Percentiles rank a stretch among this genome's conserved stretches.
Evolutionary conservation across 2,113 vertebrate genomes (phyloP).

Genomic region (Gavia stellata): DNA sequence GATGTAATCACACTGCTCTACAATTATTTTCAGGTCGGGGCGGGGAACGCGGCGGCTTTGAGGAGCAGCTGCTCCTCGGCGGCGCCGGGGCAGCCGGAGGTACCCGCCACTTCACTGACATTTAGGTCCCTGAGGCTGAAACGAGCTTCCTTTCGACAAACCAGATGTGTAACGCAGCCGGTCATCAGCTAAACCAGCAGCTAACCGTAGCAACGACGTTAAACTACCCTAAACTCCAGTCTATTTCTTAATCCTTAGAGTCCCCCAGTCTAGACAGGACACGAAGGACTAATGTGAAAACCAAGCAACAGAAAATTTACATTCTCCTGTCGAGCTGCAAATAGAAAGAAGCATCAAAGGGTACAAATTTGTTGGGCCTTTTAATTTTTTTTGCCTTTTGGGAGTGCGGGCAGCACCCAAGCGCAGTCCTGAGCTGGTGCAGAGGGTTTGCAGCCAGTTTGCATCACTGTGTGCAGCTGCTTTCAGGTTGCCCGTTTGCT

Average conservation of each 20-base stretch:
- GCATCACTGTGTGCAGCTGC: rapidly evolving
- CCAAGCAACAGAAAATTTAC: background rate
- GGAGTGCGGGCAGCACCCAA: background rate
- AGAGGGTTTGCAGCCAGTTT: background rate
- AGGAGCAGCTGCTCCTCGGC: background rate
- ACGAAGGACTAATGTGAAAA: constrained; percentile 14
- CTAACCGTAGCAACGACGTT: background rate
- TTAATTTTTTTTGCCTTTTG: background rate
- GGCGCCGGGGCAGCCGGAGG: background rate
- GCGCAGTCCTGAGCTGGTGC: rapidly evolving
- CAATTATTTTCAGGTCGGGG: background rate
- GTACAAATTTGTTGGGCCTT: background rate
- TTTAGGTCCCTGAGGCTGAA: background rate
- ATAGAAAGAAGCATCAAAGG: background rate
- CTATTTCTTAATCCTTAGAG: background rate
- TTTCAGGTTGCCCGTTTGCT: background rate
- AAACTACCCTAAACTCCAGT: background rate
- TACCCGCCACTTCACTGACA: background rate
- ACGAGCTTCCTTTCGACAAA: background rate
- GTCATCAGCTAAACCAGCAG: background rate
- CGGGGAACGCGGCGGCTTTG: background rate
- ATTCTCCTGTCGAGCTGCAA: background rate
- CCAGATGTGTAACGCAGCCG: background rate
- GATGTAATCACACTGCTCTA: background rate
- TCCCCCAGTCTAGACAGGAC: constrained; percentile 32